Evolutionary conservation across 2,113 vertebrate species (phyloP).

Genomic region (Delphinapterus leucas): DNA sequence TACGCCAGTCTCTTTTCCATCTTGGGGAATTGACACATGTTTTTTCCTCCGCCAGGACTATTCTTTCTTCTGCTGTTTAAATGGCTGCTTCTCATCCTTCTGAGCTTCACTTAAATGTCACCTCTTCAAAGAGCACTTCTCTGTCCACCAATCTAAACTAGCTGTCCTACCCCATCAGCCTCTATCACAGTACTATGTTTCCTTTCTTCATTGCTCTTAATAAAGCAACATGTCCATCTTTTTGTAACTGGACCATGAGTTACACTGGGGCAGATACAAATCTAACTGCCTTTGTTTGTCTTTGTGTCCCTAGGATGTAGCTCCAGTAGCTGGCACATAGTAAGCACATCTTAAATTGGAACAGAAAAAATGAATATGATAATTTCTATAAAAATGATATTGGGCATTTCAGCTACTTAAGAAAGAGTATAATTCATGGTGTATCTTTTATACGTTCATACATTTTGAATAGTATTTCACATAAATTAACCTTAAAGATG

Average conservation of each 20-base stretch:
- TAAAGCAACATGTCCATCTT: background rate
- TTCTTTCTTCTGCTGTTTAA: background rate
- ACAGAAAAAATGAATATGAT: constrained; percentile 21
- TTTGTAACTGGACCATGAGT: background rate
- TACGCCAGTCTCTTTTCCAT: background rate
- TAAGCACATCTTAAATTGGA: background rate
- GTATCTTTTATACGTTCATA: background rate
- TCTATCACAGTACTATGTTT: background rate
- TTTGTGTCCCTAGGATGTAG: background rate
- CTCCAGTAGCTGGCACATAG: background rate
- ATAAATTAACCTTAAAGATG: constrained; percentile 44
- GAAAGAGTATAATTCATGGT: constrained; percentile 14
- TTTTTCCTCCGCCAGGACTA: background rate
- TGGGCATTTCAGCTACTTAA: background rate
- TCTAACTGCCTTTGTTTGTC: background rate
- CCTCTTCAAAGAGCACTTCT: background rate
- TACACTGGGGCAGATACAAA: background rate
- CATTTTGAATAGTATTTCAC: background rate
- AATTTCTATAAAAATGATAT: constrained; percentile 23
- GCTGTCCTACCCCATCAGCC: background rate
- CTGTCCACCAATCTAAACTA: background rate
- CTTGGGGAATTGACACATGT: background rate
- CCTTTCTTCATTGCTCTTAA: background rate
- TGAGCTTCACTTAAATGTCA: background rate
- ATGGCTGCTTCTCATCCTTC: background rate